These are phyloP conservation scores for Hirtodrosophila cameraria DNA, from an alignment of 2,888 invertebrate genomes.

Conservation along the genomic window DNA sequence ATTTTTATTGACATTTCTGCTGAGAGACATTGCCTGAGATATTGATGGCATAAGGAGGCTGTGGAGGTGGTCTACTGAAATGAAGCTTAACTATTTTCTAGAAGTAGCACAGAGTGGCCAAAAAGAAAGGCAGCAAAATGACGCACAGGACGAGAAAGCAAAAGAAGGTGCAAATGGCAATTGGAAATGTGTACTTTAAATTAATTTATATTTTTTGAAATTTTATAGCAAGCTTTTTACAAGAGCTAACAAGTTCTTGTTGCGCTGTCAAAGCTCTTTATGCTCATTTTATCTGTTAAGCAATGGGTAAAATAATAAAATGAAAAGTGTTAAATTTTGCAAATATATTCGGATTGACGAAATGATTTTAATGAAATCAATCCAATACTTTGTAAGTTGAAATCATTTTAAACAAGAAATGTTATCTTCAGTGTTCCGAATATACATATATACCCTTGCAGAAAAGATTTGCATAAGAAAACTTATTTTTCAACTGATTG, in stretches of 20 bases:
- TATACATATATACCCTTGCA: no score
- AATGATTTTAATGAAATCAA: no score
- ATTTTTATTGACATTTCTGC: slow-evolving; percentile 76
- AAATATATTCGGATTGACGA: no score
- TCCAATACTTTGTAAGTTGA: no score
- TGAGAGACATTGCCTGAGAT: slow-evolving; percentile 22
- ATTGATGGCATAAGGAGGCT: not conserved
- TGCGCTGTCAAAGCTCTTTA: not conserved
- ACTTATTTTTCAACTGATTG: no score
- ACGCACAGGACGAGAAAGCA: slow-evolving; percentile 9
- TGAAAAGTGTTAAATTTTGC: no score
- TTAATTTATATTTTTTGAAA: slow-evolving; percentile 49
- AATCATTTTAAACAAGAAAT: no score
- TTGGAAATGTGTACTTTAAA: slow-evolving; percentile 37
- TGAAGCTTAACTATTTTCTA: slow-evolving; percentile 58
- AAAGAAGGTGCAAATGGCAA: slow-evolving; percentile 16
- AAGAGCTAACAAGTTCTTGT: slow-evolving; percentile 1
- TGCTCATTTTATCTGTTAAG: not conserved
- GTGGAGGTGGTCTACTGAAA: slow-evolving; percentile 9
- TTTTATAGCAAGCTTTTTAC: slow-evolving; percentile 10
- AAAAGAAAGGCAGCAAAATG: slow-evolving; percentile 27
- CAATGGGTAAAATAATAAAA: no score
- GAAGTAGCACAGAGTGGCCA: slow-evolving; percentile 28
- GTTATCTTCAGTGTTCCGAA: no score
- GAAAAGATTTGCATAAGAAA: no score